Evolutionary conservation across 1,140 invertebrate species (phyloP).

Genomic region (Saccostrea cuccullata): DNA sequence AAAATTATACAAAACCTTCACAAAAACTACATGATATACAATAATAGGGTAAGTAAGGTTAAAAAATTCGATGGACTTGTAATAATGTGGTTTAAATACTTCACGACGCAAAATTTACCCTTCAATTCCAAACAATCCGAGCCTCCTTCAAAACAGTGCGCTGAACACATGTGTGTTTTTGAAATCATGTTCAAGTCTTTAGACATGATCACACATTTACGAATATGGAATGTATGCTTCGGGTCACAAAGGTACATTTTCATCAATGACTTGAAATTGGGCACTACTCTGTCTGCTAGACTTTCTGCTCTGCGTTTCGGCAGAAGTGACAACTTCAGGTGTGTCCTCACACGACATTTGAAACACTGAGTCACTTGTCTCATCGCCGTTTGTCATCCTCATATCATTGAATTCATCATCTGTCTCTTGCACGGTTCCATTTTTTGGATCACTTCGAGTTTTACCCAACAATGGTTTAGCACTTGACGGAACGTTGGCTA

Average conservation of each 20-base stretch:
- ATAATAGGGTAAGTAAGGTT: neutral
- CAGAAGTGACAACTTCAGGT: constrained; percentile 47
- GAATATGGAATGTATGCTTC: neutral
- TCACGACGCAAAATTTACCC: neutral
- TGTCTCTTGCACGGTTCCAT: constrained; percentile 44
- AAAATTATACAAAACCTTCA: too few relatives aligned
- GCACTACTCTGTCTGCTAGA: constrained; percentile 50
- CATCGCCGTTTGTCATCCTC: constrained; percentile 56
- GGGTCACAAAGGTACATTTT: constrained; percentile 58
- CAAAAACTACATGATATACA: too few relatives aligned
- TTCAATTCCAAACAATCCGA: neutral
- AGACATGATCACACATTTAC: too few relatives aligned
- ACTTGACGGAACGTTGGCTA: constrained; percentile 63
- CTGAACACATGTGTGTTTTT: neutral
- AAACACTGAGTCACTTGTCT: constrained; percentile 62
- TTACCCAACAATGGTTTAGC: constrained; percentile 32
- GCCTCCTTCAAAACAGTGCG: neutral
- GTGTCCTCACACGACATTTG: constrained; percentile 53
- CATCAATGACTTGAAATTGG: constrained; percentile 64
- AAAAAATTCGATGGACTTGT: neutral
- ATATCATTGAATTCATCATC: constrained; percentile 61
- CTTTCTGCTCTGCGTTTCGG: constrained; percentile 42
- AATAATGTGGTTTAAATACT: neutral
- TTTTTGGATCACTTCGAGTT: neutral
- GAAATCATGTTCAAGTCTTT: neutral